Percentiles rank a stretch among this genome's conserved stretches.
These are phyloP conservation scores for Lithobates pipiens DNA, from an alignment of 2,797 vertebrate species.

Conservation along the genomic window DNA sequence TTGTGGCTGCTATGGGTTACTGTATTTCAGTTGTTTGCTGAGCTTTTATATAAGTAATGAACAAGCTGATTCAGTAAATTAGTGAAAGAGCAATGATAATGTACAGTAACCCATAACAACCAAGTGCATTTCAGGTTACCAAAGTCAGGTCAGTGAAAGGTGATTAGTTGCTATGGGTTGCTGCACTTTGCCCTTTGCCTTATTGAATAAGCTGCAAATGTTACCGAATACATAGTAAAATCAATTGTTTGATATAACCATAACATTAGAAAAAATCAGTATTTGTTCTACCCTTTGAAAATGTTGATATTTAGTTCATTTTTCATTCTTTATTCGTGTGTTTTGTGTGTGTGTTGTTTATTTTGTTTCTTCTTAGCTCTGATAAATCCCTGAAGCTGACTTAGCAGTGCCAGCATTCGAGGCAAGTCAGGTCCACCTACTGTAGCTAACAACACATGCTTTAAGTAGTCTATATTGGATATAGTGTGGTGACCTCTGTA, in stretches of 20 bases:
- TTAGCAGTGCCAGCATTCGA: conserved; percentile 39
- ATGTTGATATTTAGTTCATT: conserved; percentile 31
- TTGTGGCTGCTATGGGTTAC: background rate
- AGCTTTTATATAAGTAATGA: no score
- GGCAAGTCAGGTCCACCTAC: conserved; percentile 43
- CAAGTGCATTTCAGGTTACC: no score
- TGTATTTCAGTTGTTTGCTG: no score
- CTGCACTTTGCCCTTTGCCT: no score
- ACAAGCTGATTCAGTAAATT: no score
- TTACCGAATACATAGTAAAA: background rate
- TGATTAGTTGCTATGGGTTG: no score
- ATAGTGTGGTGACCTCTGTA: conserved; percentile 4
- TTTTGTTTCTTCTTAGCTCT: conserved; percentile 50
- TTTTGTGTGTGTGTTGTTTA: conserved; percentile 34
- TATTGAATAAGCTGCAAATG: no score
- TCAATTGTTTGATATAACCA: background rate
- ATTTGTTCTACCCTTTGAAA: background rate
- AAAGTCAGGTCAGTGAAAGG: no score
- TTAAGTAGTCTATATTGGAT: conserved; percentile 3
- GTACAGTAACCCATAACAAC: no score
- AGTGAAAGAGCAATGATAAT: no score
- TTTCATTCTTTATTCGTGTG: background rate
- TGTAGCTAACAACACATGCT: background rate
- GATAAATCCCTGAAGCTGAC: conserved; percentile 51
- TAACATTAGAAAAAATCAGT: background rate